A percentile compares a stretch with the other conserved stretches of the same genome.
Conservation (phyloP, 1,140 invertebrate genomes). For the Hypothenemus hampei region DNA sequence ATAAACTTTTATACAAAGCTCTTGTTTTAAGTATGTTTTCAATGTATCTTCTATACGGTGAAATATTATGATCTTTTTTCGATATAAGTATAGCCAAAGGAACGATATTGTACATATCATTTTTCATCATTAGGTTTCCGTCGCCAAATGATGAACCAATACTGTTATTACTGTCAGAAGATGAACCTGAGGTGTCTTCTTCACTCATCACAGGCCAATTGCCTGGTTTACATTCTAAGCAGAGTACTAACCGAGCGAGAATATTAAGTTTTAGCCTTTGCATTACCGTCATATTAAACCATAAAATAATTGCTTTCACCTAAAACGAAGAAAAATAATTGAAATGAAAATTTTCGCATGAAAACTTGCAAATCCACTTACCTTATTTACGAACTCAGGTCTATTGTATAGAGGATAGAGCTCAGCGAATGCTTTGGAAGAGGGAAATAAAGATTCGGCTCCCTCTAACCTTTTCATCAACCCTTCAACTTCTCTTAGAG, state of each 20-base stretch:
- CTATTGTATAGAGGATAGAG: conserved; percentile 69
- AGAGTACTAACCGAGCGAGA: conserved; percentile 66
- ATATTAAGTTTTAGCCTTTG: conserved; percentile 75
- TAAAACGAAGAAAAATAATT: conserved; percentile 1
- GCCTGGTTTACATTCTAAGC: conserved; percentile 44
- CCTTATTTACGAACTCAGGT: conserved; percentile 58
- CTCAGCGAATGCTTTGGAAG: conserved; percentile 67
- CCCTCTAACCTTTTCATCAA: conserved; percentile 67
- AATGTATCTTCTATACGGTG: conserved; percentile 68
- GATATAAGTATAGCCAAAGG: conserved; percentile 34
- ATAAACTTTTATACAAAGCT: conserved; percentile 71
- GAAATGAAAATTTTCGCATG: not conserved
- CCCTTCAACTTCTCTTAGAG: conserved; percentile 66
- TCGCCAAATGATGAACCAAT: conserved; percentile 36
- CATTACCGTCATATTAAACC: conserved; percentile 85
- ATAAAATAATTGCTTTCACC: conserved; percentile 76
- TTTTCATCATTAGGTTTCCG: conserved; percentile 19
- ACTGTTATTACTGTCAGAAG: conserved; percentile 41
- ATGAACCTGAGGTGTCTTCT: conserved; percentile 20
- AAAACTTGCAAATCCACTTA: not conserved
- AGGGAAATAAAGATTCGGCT: conserved; percentile 80
- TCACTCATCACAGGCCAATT: conserved; percentile 33
- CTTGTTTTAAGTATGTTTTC: conserved; percentile 81
- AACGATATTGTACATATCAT: conserved; percentile 45
- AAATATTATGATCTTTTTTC: conserved; percentile 42